phyloP scores from a whole-genome alignment of 2,888 invertebrate species.

The Ariolimax columbianus region DNA sequence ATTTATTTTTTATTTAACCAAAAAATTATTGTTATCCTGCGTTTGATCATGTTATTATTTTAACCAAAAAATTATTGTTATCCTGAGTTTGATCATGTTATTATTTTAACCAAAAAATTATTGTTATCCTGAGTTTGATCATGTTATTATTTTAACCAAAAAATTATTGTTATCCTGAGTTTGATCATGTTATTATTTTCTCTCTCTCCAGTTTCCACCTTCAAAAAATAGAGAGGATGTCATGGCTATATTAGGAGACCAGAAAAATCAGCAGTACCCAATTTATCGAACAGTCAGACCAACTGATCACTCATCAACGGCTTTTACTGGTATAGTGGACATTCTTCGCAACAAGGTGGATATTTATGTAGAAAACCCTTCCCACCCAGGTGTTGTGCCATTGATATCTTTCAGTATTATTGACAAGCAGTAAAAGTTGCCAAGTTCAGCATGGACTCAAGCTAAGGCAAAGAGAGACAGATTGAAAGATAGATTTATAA shows the following conservation, averaged over 20 bases:
- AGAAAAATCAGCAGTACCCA: slow-evolving; percentile 55
- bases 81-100: too few relatives aligned
- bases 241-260: slow-evolving; percentile 59
- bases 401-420: slow-evolving; percentile 34
- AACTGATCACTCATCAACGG: slow-evolving; percentile 55
- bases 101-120: neutral
- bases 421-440: neutral
- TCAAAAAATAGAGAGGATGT: slow-evolving; percentile 53
- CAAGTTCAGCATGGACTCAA: neutral
- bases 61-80: too few relatives aligned
- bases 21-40: too few relatives aligned
- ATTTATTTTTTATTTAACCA: too few relatives aligned
- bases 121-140: neutral
- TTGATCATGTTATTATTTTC: neutral
- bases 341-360: slow-evolving; percentile 53
- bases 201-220: slow-evolving; percentile 47
- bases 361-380: slow-evolving; percentile 57
- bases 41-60: too few relatives aligned
- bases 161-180: neutral
- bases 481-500: neutral
- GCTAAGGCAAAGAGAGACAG: too few relatives aligned
- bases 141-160: neutral
- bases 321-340: slow-evolving; percentile 60
- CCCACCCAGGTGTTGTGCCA: slow-evolving; percentile 17
- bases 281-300: slow-evolving; percentile 57